A percentile compares a stretch with the other conserved stretches of the same genome.
Conservation (phyloP, 92 coral and sea anemone genomes). For the Palythoa caribaeorum region DNA sequence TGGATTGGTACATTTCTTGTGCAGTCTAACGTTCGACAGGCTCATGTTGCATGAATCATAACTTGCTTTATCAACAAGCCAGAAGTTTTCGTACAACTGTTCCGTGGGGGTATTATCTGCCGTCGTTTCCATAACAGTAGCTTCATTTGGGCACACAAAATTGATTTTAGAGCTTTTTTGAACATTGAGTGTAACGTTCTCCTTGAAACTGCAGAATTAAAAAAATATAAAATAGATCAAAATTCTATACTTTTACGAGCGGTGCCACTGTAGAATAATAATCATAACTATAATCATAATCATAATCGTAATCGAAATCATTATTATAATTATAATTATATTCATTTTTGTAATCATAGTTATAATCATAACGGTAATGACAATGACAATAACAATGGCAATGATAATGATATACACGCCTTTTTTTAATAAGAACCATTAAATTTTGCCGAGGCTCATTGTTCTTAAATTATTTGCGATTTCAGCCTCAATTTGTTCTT, state of each 20-base stretch:
- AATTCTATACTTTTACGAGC: background rate
- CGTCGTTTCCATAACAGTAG: conserved; percentile 61
- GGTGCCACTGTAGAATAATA: too few species aligned
- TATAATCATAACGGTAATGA: too few species aligned
- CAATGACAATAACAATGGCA: too few species aligned
- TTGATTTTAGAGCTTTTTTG: conserved; percentile 54
- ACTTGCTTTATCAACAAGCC: conserved; percentile 78
- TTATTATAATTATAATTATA: too few species aligned
- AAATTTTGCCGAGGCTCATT: too few species aligned
- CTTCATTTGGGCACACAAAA: conserved; percentile 84
- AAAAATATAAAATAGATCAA: background rate
- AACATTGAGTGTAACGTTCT: conserved; percentile 23
- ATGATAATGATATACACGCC: too few species aligned
- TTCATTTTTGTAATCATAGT: too few species aligned
- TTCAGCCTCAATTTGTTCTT: too few species aligned
- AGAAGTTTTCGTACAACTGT: conserved; percentile 74
- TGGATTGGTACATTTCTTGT: background rate
- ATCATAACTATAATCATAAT: too few species aligned
- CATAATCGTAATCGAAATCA: too few species aligned
- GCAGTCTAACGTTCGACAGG: background rate
- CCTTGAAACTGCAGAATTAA: conserved; percentile 36
- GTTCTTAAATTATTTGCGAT: too few species aligned
- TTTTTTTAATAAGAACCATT: too few species aligned
- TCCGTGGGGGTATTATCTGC: conserved; percentile 63
- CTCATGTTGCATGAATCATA: conserved; percentile 71